Base-by-base conservation (phyloP, 2,797 vertebrate species). In the Sardinella longiceps region DNA sequence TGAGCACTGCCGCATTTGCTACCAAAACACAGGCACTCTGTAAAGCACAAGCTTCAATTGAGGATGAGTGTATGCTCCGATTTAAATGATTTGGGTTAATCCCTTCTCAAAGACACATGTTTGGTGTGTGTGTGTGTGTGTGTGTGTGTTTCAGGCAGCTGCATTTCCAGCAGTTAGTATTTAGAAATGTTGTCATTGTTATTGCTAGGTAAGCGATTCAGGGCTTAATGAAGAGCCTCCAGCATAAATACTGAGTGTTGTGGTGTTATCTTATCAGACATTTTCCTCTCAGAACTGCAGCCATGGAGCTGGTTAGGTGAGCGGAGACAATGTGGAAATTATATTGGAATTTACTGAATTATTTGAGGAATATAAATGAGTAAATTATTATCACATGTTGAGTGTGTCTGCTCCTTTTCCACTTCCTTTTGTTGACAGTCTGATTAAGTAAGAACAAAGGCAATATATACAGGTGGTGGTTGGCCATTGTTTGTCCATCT, bases 11-110 rank as follows among this genome's bases (percentile, higher is more conserved):
- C 23, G 80, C 37, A 81, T 9, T 25, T 46, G 15, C 43, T 12
- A 46, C 15, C 48, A 50, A 37, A 37, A 37, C 66, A 43, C 37
- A 23, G 70, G 70, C 70, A 43, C 70, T 23, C 50, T 81, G 23
- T 39, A 33, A 58, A 58, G 50, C 80, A 20, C 37, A 45, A 30
- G 60, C 20, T 83, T n/a, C 23, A 39, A n/a, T 48, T 50, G 74
- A 90, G 84, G 88, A 89, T 90, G 87, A 90, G 51, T 92, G 91
- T 91, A 91, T 92, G 91, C 89, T 92, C 91, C 92, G 91, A 92
- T 89, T 90, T 90, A 90, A 91, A 88, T 90, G 88, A 91, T 90
- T 87, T 84, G 83, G 91, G 92, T 93, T 90, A 91, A 90, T 81
- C 83, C 60, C n/a, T 18, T 50, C 80, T 81, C 46, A 81, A 51